Base-by-base conservation (phyloP, 2,888 invertebrate species). In the Ariolimax columbianus region DNA sequence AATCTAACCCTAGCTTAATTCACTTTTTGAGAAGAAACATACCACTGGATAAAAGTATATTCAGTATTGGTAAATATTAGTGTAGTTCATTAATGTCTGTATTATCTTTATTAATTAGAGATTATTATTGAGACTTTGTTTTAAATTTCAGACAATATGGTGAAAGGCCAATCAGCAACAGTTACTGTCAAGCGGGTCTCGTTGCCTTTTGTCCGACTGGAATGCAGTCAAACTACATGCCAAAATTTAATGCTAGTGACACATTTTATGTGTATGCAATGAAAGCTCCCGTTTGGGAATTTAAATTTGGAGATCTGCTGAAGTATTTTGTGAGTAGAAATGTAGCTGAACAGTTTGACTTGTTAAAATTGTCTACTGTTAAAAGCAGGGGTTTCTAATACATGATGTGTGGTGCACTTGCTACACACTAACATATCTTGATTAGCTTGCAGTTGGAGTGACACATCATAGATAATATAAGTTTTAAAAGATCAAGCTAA, bases 221-320 rank as follows among this genome's bases (percentile, higher is more conserved):
- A 7, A 80, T 89, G 72, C 82, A 82, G 9, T 82, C 89, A 30
- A 89, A 91, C 86, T 87, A 89, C 23, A 91, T 93, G 92, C 92
- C 92, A 6, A 86, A 85, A 73, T 89, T 91, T 68, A 55, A 89
- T 17, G 83, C 88, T 26, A 83, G 36, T 77, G 93, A 93, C 83
- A 87, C 83, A 23, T 84, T 93, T 0, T 91, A 92, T 83, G 89
- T 93, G 4, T 93, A 90, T 87, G 92, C 92, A 11, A 87, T 93
- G 73, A 93, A 93, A 81, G 92, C 92, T n/a, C 93, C 93, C 23
- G 93, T 93, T 11, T 93, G 92, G 90, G 91, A 92, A 85, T 93
- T 92, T 86, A 90, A 92, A 86, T 91, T 91, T 87, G 92, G 92
- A 36, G 89, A 90, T 84, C 80, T 91, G 19, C 86, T 93, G 55